phyloP scores from a whole-genome alignment of 2,797 vertebrate species.

The Eurystomus glaucurus region DNA sequence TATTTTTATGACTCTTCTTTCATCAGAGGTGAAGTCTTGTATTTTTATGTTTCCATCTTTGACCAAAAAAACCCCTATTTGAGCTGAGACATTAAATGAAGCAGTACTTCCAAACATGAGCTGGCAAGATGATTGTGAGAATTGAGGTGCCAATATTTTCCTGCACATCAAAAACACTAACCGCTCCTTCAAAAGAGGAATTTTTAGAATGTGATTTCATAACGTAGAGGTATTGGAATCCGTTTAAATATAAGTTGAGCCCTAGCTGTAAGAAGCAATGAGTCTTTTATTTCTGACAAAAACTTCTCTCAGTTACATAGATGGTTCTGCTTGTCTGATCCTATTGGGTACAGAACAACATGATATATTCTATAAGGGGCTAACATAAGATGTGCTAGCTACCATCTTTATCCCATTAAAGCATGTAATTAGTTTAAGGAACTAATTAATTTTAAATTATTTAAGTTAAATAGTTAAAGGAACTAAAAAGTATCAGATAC shows the following conservation, averaged over 20 bases:
- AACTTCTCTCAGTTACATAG: background rate
- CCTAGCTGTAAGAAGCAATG: background rate
- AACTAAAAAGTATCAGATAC: background rate
- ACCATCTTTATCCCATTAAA: background rate
- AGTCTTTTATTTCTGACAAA: background rate
- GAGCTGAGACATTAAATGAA: constrained; percentile 19
- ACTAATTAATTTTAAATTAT: too few species aligned
- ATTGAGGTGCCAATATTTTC: constrained; percentile 14
- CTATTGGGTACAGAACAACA: background rate
- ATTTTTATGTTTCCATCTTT: constrained; percentile 52
- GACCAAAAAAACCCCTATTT: background rate
- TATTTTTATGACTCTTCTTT: constrained; percentile 68
- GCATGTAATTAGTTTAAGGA: background rate
- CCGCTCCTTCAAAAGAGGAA: constrained; percentile 33
- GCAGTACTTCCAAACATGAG: constrained; percentile 18
- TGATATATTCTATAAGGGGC: background rate
- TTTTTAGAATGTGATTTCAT: constrained; percentile 68
- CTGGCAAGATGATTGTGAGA: constrained; percentile 1
- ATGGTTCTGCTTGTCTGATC: background rate
- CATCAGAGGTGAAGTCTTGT: constrained; percentile 7
- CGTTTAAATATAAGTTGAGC: background rate
- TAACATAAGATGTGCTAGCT: background rate
- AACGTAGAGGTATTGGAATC: constrained; percentile 31
- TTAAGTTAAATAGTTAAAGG: too few species aligned
- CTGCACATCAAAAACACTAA: constrained; percentile 25